Evolutionary conservation across 2,113 vertebrate species (phyloP), one percentile per base, ranked within the genome.

Genomic region (Phrynocephalus versicolor): DNA sequence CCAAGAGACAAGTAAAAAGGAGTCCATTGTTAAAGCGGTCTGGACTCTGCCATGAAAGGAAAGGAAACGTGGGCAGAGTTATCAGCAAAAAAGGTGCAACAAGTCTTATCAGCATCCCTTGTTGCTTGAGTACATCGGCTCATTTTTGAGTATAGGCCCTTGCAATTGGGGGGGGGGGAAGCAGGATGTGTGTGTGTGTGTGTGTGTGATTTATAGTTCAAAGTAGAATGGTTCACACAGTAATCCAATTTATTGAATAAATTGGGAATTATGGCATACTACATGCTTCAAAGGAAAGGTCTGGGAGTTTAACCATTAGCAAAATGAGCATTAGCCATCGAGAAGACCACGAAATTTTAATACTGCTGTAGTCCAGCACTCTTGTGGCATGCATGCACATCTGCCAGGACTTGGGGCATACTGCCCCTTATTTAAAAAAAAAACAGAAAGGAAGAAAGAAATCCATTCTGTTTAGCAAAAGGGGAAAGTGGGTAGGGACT

Each of bases 291-390:
- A 77, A 3, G 90, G 82, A 71, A 85, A 88, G 89, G 57, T 55
- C 19, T 77, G 64, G 81, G 85, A 85, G 21, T 4, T 8, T 57
- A 87, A 0, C 25, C 70, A 45, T 81, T 81, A 62, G 14, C 85
- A 94, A 82, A 86, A 84, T 25, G 9, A 39, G 21, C 45, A 77
- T 74, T 45, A 73, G 5, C 16, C 19, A 67, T 77, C 39, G 6
- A 45, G 15, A 0, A 37, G 2, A 0, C 30, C 1, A 0, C 33
- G 4, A 0, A 18, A 1, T 25, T 18, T 72, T 86, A 80, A 71
- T 27, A 55, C 51, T 65, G n/a, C 67, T 83, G 30, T 87, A 84
- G 88, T 91, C 69, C 87, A 64, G 70, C 91, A 88, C 65, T 41
- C 35, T 30, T 45, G 72, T 33, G 84, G 57, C 23, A 23, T 12